Base-by-base conservation (phyloP, 2,888 invertebrate species). In the Caenorhabditis japonica region DNA sequence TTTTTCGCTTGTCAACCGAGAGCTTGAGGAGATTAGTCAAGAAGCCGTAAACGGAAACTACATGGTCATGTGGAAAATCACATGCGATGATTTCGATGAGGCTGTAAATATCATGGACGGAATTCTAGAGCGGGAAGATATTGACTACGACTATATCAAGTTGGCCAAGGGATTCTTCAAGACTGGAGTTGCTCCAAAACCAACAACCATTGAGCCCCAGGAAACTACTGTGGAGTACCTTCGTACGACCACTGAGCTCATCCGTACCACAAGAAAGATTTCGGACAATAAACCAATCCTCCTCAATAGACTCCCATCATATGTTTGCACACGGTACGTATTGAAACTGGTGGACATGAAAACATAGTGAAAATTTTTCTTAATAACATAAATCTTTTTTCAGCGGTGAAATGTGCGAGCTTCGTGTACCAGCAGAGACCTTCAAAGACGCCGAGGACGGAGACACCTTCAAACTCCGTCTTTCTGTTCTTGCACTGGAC, bases 361-460 rank as follows among this genome's bases (percentile, higher is more conserved):
- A n/a, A n/a, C n/a, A 3, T 12, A n/a, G 3, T 17, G 21, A n/a
- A n/a, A 47, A 27, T 12, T 12, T 30, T 27, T 19, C 4, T 2
- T 2, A 15, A 2, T 15, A 8, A 21, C 19, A 12, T 21, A 36
- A 13, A 17, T 53, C 43, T 7, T 21, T 30, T 61, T 81, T 74
- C 66, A 82, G 81, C 23, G 80, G 85, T 55, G 61, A 75, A 23
- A 47, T 79, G 33, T 85, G 85, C 70, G 75, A 72, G 27, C 66
- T 82, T 34, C 64, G 68, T 23, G 75, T 86, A 4, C 82, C 83
- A 10, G 64, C 73, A 7, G 71, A 78, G 41, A 85, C 84, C n/a
- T 86, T 86, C 77, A 59, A 76, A 39, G 86, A 86, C 68, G 69
- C 74, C 4, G 84, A 85, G 53, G 85, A 85, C 41, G 84, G 85